Base-by-base conservation (phyloP, 2,113 vertebrate genomes). In the Oreochromis niloticus region DNA sequence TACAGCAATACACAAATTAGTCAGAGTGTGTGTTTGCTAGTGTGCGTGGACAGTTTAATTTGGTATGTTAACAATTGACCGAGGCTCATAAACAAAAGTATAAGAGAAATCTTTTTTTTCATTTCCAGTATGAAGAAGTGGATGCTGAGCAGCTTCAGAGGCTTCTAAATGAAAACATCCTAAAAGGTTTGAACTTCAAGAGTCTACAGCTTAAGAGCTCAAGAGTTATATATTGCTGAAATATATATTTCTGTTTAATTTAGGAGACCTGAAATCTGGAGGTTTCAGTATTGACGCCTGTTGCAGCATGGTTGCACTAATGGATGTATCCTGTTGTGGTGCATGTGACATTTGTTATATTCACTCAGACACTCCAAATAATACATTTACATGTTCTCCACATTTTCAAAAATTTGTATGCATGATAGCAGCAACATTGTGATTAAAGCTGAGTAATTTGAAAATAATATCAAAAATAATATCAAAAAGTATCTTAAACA, bases 261-360 rank as follows among this genome's bases (percentile, higher is more conserved):
- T 55, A 96, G 96, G 87, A 46, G 85, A 90, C 27, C 46, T 91
- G 27, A 93, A 91, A 71, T 87, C 82, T 32, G 94, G 85, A 71
- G 95, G 94, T 12, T 96, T 97, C 90, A 94, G 83, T n/a, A 68
- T 95, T 14, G 96, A 97, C n/a, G 93, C 94, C 71, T 97, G 96
- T 59, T 94, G 94, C 85, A 95, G 96, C 80, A 93, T 97, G 86
- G 91, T 96, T 4, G 96, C 96, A 9, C 71, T 97, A 82, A 96
- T 97, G 95, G 96, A 96, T 52, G 96, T 96, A 97, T 97, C 96
- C 95, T 89, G 5, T 19, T 80, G 5, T 12, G 16, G 61, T 43
- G 3, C 4, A 43, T 52, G 2, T 55, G 27, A 81, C 5, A 43
- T 36, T 78, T 16, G 10, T 63, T 17, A 57, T 30, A 27, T 9